Conservation (phyloP, 2,888 invertebrate genomes). For the Dryomyza anilis region DNA sequence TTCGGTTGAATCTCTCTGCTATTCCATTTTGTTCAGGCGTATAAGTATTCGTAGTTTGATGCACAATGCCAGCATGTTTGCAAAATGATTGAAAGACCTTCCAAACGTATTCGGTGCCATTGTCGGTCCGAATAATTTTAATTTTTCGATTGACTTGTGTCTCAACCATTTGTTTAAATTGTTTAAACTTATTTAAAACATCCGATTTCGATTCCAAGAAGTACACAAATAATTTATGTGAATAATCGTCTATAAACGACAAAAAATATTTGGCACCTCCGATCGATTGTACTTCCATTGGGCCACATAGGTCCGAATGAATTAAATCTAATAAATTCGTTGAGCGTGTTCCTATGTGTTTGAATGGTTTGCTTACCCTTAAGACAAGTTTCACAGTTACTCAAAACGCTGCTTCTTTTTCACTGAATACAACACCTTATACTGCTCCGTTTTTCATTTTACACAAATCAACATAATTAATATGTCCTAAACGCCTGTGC, state of each 20-base stretch:
- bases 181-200: too few relatives aligned
- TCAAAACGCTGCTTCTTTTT: neutral
- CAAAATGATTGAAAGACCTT: neutral
- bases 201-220: too few relatives aligned
- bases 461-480: slow-evolving; percentile 18
- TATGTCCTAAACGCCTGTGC: slow-evolving; percentile 28
- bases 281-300: too few relatives aligned
- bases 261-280: too few relatives aligned
- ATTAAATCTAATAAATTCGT: slow-evolving; percentile 17
- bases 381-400: neutral
- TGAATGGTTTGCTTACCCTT: slow-evolving; percentile 22
- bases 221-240: too few relatives aligned
- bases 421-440: neutral
- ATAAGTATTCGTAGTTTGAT: too few relatives aligned
- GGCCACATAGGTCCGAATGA: slow-evolving; percentile 20
- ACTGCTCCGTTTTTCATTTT: slow-evolving; percentile 10
- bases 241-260: too few relatives aligned
- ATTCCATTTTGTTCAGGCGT: too few relatives aligned
- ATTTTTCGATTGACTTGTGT: too few relatives aligned
- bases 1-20: too few relatives aligned
- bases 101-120: slow-evolving; percentile 18
- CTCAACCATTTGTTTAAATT: too few relatives aligned
- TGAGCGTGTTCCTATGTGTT: neutral
- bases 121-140: slow-evolving; percentile 29
- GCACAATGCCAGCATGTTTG: too few relatives aligned